Percentiles rank a stretch among this genome's conserved stretches.
phyloP scores from a whole-genome alignment of 64 coral and sea anemone species.

The Stylophora pistillata region DNA sequence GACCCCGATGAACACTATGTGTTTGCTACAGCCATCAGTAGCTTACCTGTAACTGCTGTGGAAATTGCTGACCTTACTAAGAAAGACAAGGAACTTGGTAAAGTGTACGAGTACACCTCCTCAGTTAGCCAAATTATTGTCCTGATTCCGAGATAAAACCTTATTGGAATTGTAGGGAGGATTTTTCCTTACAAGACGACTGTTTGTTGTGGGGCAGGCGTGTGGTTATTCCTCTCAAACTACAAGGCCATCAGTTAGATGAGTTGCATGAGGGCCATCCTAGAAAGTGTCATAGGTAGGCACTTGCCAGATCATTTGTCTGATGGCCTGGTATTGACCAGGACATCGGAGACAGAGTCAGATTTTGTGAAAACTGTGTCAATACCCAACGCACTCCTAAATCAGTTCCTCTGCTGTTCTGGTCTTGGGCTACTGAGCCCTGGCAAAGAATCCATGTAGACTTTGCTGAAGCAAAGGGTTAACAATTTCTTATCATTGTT shows the following conservation, averaged over 20 bases:
- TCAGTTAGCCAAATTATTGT: slow-evolving; percentile 48
- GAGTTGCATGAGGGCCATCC: not conserved
- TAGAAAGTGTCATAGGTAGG: not conserved
- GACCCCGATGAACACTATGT: slow-evolving; percentile 48
- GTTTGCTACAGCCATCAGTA: slow-evolving; percentile 38
- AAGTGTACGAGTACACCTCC: slow-evolving; percentile 40
- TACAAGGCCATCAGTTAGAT: not conserved
- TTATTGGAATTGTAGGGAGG: slow-evolving; percentile 20
- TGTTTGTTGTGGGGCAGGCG: not conserved
- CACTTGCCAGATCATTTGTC: not conserved
- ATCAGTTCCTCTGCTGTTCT: not conserved
- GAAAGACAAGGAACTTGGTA: not conserved
- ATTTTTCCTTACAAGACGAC: not conserved
- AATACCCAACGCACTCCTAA: no score
- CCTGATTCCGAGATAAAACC: slow-evolving; percentile 35
- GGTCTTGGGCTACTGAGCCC: slow-evolving; percentile 22
- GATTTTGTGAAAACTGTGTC: no score
- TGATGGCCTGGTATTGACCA: no score
- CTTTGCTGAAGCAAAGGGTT: slow-evolving; percentile 13
- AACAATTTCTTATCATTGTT: slow-evolving; percentile 25
- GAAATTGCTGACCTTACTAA: slow-evolving; percentile 50
- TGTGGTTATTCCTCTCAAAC: not conserved
- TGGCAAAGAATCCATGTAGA: slow-evolving; percentile 30
- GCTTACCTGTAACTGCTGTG: slow-evolving; percentile 50
- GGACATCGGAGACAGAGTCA: no score